phyloP scores from a whole-genome alignment of 2,888 invertebrate genomes.

The Eilema depressum region DNA sequence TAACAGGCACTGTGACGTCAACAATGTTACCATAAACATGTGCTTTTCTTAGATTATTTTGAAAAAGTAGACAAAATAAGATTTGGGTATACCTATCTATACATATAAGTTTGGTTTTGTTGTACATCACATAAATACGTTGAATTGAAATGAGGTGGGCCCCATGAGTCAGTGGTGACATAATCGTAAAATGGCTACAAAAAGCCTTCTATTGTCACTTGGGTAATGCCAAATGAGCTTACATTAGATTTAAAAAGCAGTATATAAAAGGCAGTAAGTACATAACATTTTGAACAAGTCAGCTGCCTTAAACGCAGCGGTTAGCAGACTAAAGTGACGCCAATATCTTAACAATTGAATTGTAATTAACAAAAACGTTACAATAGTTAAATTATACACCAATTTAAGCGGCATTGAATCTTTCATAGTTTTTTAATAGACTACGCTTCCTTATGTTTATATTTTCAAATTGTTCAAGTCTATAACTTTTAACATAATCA shows the following conservation, averaged over 20 bases:
- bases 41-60: background rate
- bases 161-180: conserved; percentile 1
- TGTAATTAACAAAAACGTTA: background rate
- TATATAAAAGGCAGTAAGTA: background rate
- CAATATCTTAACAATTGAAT: background rate
- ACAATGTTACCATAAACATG: background rate
- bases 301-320: background rate
- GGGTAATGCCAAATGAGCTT: too few relatives aligned
- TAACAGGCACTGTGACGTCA: background rate
- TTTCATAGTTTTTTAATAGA: background rate
- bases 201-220: background rate
- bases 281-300: background rate
- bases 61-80: conserved; percentile 11
- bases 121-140: background rate
- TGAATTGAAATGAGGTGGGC: background rate
- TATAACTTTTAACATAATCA: background rate
- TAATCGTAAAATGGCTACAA: background rate
- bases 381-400: background rate
- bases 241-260: too few relatives aligned
- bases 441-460: background rate
- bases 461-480: background rate
- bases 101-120: background rate
- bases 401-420: background rate
- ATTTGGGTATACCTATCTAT: background rate
- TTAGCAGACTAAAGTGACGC: background rate